These are phyloP conservation scores for Meteorus cinctellus DNA, from an alignment of 2,888 invertebrate genomes.

Conservation along the genomic window DNA sequence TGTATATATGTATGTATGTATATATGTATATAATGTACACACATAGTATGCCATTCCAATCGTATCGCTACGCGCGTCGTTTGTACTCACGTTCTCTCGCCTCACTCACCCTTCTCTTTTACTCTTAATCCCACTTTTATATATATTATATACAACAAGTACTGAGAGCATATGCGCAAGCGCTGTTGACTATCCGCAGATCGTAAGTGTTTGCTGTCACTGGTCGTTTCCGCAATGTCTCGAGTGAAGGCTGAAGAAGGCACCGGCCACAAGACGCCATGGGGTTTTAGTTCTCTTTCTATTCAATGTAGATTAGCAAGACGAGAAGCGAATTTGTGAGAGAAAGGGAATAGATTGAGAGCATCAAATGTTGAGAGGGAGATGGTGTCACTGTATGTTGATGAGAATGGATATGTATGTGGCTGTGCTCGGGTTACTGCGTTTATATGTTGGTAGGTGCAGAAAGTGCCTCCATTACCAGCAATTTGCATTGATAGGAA, in stretches of 20 bases:
- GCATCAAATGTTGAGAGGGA: not conserved
- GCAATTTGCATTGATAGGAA: conserved; percentile 71
- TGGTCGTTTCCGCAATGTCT: conserved; percentile 26
- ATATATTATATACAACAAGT: conserved; percentile 7
- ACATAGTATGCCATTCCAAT: conserved; percentile 4
- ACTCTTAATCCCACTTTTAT: not conserved
- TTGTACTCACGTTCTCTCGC: conserved; percentile 1
- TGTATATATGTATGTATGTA: conserved; percentile 18
- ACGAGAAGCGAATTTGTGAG: not conserved
- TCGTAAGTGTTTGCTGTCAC: conserved; percentile 34
- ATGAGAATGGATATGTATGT: conserved; percentile 37
- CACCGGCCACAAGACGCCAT: not conserved
- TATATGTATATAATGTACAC: conserved; percentile 3
- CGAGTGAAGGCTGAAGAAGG: conserved; percentile 24
- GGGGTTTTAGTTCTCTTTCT: not conserved
- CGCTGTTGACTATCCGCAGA: conserved; percentile 3
- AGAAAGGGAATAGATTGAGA: not conserved
- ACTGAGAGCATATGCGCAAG: not conserved
- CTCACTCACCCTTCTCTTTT: conserved; percentile 2
- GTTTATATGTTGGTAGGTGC: conserved; percentile 45
- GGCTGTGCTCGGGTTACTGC: conserved; percentile 64
- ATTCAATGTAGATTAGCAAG: not conserved
- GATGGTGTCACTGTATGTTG: not conserved
- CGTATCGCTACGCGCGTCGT: conserved; percentile 9
- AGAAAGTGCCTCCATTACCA: conserved; percentile 68